phyloP scores from a whole-genome alignment of 2,888 invertebrate genomes.

The Sussaba pulchella region DNA sequence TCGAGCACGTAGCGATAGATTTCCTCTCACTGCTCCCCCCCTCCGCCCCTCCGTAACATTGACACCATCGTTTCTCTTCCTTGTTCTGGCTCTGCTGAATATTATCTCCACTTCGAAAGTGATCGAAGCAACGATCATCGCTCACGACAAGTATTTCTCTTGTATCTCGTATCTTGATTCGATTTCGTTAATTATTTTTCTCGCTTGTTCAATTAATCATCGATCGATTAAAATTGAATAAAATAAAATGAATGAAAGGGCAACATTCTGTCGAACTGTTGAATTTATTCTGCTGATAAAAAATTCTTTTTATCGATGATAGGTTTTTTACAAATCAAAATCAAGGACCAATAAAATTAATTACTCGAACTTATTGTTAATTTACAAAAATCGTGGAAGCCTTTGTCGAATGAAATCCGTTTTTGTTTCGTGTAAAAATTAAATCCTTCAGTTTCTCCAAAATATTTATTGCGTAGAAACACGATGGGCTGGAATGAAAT shows the following conservation, averaged over 20 bases:
- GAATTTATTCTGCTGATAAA: too few relatives aligned
- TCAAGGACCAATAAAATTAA: too few relatives aligned
- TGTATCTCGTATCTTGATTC: neutral
- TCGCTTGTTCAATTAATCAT: neutral
- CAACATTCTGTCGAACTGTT: neutral
- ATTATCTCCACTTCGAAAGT: constrained; percentile 7
- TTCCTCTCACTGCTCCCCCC: constrained; percentile 30
- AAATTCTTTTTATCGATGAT: too few relatives aligned
- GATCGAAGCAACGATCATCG: neutral
- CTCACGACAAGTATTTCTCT: neutral
- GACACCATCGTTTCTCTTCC: constrained; percentile 27
- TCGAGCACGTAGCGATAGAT: constrained; percentile 74
- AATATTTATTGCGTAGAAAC: too few relatives aligned
- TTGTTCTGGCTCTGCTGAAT: constrained; percentile 14
- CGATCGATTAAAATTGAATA: neutral
- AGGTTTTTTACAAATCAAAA: too few relatives aligned
- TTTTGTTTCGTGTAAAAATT: too few relatives aligned
- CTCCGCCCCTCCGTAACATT: neutral
- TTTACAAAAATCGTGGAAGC: too few relatives aligned
- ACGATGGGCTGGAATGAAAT: too few relatives aligned
- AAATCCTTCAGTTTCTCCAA: too few relatives aligned
- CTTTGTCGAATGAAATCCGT: too few relatives aligned
- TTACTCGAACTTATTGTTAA: too few relatives aligned
- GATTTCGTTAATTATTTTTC: neutral
- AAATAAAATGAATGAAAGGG: neutral